Evolutionary conservation across 2,113 vertebrate genomes (phyloP), one percentile per base, ranked within the genome.

Genomic region (Nanger granti): DNA sequence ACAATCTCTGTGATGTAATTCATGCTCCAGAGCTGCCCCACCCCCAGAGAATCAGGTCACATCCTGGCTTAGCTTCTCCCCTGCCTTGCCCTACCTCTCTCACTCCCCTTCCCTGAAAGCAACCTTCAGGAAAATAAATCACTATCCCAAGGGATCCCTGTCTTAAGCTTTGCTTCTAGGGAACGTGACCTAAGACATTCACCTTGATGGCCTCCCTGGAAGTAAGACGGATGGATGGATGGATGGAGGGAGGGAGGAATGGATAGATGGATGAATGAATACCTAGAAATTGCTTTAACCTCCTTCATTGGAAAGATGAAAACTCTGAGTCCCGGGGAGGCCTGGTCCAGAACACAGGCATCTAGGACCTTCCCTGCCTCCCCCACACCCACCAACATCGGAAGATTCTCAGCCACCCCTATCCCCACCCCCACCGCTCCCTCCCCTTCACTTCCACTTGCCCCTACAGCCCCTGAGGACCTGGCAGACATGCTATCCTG

Each of bases 401-500:
- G 52, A 83, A 37, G 47, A 73, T 14, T n/a, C 14, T 29, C 37
- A 89, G 64, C 5, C 15, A 28, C 4, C 0, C 5, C 9, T 4
- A 31, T 2, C 24, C 9, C 8, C 41, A 28, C 54, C 54, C 54
- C 4, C 12, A 37, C 37, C 11, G 0, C 24, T 31, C 73, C 49
- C 57, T 9, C 47, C 55, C 29, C 20, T 26, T 24, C 73, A 5
- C 59, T 34, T 52, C 26, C 57, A 24, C 66, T 17, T 28, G 52
- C 44, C 88, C 86, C 24, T 22, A 0, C 3, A 3, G 8, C 2
- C 80, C 91, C 94, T 24, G 8, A 4, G 93, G 98, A 99, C 99
- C 99, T 99, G 99, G 99, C 92, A 99, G 98, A 97, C 98, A 99
- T 22, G 98, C 97, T 18, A 99, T 98, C 98, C 99, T 98, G 0